Evolutionary conservation across 92 coral and sea anemone species (phyloP).

Genomic region (Plumapathes pennacea): DNA sequence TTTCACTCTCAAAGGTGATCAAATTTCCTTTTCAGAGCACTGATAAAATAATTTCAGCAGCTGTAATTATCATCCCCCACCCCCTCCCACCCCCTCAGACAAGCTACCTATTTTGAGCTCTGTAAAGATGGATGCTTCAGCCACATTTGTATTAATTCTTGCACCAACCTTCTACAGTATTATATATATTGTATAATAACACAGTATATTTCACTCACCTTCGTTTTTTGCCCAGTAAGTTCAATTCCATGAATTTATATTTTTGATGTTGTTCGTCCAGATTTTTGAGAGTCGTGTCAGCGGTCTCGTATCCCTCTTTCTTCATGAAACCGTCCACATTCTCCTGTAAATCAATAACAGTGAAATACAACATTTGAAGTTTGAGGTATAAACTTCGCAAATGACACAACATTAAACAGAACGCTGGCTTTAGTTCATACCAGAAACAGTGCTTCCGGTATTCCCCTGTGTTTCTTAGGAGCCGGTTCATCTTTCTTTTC

Average conservation of each 20-base stretch:
- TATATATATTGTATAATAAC: too few relatives aligned
- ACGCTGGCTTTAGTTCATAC: slow-evolving; percentile 35
- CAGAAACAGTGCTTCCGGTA: slow-evolving; percentile 94
- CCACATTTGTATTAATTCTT: too few relatives aligned
- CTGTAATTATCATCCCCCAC: too few relatives aligned
- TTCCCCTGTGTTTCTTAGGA: slow-evolving; percentile 87
- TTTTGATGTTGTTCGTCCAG: slow-evolving; percentile 96
- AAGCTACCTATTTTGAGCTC: too few relatives aligned
- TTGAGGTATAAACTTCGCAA: background rate
- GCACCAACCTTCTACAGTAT: too few relatives aligned
- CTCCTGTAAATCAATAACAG: slow-evolving; percentile 47
- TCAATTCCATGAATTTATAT: slow-evolving; percentile 95
- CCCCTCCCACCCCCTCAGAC: too few relatives aligned
- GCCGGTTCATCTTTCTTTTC: slow-evolving; percentile 20
- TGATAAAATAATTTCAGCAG: too few relatives aligned
- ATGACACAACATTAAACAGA: background rate
- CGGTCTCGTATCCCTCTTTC: slow-evolving; percentile 74
- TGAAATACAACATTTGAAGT: too few relatives aligned
- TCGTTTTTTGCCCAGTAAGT: slow-evolving; percentile 80
- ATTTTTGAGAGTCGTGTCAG: slow-evolving; percentile 78
- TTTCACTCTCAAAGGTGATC: too few relatives aligned
- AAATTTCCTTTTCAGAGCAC: too few relatives aligned
- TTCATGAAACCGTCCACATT: slow-evolving; percentile 90
- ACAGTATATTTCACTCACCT: slow-evolving; percentile 33
- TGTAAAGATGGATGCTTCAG: too few relatives aligned